Evolutionary conservation across 2,113 vertebrate genomes (phyloP).

Genomic region (Pedionomus torquatus): DNA sequence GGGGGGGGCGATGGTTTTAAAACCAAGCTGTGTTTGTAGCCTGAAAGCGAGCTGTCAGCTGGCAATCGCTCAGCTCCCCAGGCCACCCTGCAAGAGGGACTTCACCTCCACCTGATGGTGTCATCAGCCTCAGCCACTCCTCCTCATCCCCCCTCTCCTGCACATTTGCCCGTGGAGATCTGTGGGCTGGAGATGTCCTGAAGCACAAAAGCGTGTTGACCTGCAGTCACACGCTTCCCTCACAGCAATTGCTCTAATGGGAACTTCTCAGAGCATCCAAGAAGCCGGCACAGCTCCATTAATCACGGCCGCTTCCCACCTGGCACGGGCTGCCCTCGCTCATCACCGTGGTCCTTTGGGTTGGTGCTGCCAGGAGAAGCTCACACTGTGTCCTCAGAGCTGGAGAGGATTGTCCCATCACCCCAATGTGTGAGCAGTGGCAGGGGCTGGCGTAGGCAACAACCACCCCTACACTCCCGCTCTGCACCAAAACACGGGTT

Average conservation of each 20-base stretch:
- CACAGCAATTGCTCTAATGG: not conserved
- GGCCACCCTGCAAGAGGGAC: not conserved
- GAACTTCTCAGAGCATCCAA: not conserved
- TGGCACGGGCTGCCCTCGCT: fast-evolving
- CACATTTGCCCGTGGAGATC: not conserved
- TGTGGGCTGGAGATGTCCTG: not conserved
- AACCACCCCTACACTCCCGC: fast-evolving
- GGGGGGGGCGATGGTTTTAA: not conserved
- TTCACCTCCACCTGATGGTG: not conserved
- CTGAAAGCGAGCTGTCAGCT: not conserved
- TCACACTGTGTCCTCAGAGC: not conserved
- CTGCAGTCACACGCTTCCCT: not conserved
- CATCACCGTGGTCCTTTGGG: not conserved
- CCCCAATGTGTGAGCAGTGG: fast-evolving
- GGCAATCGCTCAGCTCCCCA: not conserved
- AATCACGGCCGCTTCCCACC: not conserved
- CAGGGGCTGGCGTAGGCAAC: not conserved
- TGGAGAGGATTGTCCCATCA: not conserved
- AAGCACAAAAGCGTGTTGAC: not conserved
- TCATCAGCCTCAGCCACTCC: not conserved
- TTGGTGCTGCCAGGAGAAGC: fast-evolving
- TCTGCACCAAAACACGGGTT: not conserved
- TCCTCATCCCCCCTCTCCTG: fast-evolving
- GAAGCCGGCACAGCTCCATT: not conserved
- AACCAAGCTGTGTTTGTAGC: not conserved